Evolutionary conservation across 1,140 invertebrate species (phyloP).

Genomic region (Helicoverpa zea): DNA sequence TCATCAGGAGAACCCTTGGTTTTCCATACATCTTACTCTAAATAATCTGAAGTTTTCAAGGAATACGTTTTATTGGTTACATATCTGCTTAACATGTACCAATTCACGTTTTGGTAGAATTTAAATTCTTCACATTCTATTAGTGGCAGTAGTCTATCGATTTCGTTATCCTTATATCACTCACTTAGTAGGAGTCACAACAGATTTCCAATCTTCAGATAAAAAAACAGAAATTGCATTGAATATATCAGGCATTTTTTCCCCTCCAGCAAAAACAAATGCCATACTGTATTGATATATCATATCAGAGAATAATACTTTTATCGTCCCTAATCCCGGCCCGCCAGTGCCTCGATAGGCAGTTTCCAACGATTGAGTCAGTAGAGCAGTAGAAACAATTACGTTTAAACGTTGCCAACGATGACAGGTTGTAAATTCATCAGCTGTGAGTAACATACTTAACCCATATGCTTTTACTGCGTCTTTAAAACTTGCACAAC

Average conservation of each 20-base stretch:
- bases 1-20: not conserved
- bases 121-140: too few species aligned
- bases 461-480: slow-evolving; percentile 20
- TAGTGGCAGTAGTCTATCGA: too few species aligned
- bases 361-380: slow-evolving; percentile 18
- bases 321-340: slow-evolving; percentile 20
- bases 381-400: not conserved
- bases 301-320: not conserved
- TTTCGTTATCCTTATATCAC: not conserved
- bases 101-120: too few species aligned
- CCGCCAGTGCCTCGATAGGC: not conserved
- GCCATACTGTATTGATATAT: not conserved
- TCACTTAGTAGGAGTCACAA: too few species aligned
- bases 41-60: too few species aligned
- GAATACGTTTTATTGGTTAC: too few species aligned
- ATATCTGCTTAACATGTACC: too few species aligned
- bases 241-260: not conserved
- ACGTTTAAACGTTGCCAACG: slow-evolving; percentile 9
- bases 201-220: too few species aligned
- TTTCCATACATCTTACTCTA: too few species aligned
- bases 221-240: too few species aligned
- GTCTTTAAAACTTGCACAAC: slow-evolving; percentile 27
- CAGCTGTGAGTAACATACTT: slow-evolving; percentile 6
- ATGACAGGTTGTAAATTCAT: slow-evolving; percentile 24
- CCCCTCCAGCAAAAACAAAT: not conserved